These are phyloP conservation scores for Hippocampus barbouri DNA, from an alignment of 2,113 vertebrate genomes.

Conservation along the genomic window DNA sequence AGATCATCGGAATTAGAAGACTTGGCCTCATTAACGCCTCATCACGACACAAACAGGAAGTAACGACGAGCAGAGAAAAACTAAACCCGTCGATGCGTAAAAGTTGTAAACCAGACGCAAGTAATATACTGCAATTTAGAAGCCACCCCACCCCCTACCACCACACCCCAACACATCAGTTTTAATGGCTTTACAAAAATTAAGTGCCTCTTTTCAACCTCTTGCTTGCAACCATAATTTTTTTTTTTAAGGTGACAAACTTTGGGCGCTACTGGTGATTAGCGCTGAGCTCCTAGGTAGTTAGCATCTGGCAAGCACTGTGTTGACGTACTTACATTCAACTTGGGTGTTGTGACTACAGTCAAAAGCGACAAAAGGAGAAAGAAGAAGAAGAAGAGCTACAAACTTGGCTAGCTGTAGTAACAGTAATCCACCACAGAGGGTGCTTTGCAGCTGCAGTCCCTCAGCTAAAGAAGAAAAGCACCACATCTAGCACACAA, in stretches of 20 bases:
- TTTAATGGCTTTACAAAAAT: not conserved
- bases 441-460: not conserved
- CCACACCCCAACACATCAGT: not conserved
- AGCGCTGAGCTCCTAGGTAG: not conserved
- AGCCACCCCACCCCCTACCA: not conserved
- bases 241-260: not conserved
- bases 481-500: not conserved
- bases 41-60: not conserved
- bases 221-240: not conserved
- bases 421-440: constrained; percentile 3
- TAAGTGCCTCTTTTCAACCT: not conserved
- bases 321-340: not conserved
- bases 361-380: not conserved
- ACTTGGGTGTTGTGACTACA: not conserved
- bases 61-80: constrained; percentile 1
- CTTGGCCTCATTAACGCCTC: not conserved
- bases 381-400: constrained; percentile 1
- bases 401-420: constrained; percentile 6
- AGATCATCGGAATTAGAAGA: not conserved
- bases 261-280: not conserved
- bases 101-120: not conserved
- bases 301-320: not conserved
- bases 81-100: not conserved
- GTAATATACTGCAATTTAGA: not conserved
- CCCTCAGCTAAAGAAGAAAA: constrained; percentile 8